These are phyloP conservation scores for Frieseomelitta varia DNA, from an alignment of 1,140 invertebrate genomes.

Conservation along the genomic window DNA sequence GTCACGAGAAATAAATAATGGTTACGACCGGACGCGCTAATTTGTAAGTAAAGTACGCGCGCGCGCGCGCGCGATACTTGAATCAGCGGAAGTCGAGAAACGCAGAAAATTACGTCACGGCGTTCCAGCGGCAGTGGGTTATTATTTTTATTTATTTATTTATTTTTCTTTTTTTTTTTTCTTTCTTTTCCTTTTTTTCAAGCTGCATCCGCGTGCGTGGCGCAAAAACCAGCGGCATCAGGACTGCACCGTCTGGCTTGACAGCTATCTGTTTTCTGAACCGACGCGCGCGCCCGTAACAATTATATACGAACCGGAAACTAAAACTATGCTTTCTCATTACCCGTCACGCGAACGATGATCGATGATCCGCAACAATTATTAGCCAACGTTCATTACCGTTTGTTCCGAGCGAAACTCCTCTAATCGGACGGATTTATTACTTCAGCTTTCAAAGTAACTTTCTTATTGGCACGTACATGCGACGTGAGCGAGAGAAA, in stretches of 20 bases:
- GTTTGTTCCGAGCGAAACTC: background rate
- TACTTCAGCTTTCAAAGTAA: background rate
- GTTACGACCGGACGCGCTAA: slow-evolving; percentile 5
- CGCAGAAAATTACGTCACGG: too few relatives aligned
- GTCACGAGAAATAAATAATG: slow-evolving; percentile 65
- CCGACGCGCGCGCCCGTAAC: slow-evolving; percentile 14
- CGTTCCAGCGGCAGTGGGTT: too few relatives aligned
- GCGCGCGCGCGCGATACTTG: slow-evolving; percentile 43
- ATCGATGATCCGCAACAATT: slow-evolving; percentile 36
- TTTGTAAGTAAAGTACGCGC: slow-evolving; percentile 42
- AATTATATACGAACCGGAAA: slow-evolving; percentile 44
- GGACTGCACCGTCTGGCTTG: background rate
- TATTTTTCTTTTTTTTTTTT: slow-evolving; percentile 23
- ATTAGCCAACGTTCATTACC: background rate
- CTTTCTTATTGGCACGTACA: background rate
- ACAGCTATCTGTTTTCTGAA: slow-evolving; percentile 41
- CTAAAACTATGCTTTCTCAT: slow-evolving; percentile 47
- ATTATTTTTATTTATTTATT: too few relatives aligned
- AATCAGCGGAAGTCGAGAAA: background rate
- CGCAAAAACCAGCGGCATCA: slow-evolving; percentile 1
- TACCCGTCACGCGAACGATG: slow-evolving; percentile 30
- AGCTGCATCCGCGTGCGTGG: slow-evolving; percentile 23
- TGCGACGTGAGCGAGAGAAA: background rate
- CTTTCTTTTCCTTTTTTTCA: slow-evolving; percentile 5
- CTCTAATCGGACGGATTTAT: background rate